Base-by-base conservation (phyloP, 1,140 invertebrate species). In the Antheraea pernyi region DNA sequence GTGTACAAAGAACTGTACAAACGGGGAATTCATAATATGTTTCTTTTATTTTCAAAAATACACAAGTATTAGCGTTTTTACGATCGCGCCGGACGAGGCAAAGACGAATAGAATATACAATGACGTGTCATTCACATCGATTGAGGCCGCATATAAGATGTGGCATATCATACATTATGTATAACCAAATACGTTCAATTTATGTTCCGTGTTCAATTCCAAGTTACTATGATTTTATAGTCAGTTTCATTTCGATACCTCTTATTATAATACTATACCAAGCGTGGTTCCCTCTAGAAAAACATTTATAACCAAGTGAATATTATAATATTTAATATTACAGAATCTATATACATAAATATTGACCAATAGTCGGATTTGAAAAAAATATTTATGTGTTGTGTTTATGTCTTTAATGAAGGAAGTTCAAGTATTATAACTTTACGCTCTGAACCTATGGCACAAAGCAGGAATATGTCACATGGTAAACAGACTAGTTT, bases 71-170 rank as follows among this genome's bases (percentile, higher is more conserved):
- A 84, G 82, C 82, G 79, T 90, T 83, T 91, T 91, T 91, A 90
- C 82, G 82, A 86, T 81, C 78, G 75, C 76, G 75, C 77, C 81
- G 82, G 82, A 82, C 83, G 81, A 86, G 71, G 78, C 78, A 78
- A 78, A 90, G 84, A 81, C 85, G 84, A 83, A 84, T 87, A 84
- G 90, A 92, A 91, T 91, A 91, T 85, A 90, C 86, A 92, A 91
- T 88, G 86, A 91, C 81, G 82, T 92, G 88, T 91, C 87, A 89
- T 88, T 91, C 87, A 87, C 87, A 84, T 89, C 87, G 88, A 91
- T 89, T 89, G 88, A 90, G 89, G 89, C 83, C 88, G 88, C 87
- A 90, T 91, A 86, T 83, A 79, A 90, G 89, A 91, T 90, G 86
- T 71, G 83, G 76, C 69, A 69, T 85, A 78, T 84, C 86, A 89